phyloP scores from a whole-genome alignment of 2,113 vertebrate species.

The Entosphenus tridentatus region DNA sequence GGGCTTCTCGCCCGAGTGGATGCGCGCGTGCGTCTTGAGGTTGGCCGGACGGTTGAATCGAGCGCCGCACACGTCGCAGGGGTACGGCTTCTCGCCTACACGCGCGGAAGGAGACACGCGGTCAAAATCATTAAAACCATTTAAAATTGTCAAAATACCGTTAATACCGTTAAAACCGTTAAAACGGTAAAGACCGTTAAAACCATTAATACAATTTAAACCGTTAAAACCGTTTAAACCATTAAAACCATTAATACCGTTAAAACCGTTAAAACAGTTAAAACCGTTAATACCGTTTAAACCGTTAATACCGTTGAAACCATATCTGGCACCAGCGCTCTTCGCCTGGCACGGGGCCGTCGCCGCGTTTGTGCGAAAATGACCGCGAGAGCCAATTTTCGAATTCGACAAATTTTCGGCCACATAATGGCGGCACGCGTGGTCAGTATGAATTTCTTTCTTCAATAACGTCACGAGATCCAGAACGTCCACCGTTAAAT shows the following conservation, averaged over 20 bases:
- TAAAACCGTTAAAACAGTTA: not conserved
- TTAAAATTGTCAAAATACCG: fast-evolving
- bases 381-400: no score
- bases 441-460: no score
- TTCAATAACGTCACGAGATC: no score
- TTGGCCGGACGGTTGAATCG: slow-evolving; percentile 95
- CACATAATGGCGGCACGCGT: no score
- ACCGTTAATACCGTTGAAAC: no score
- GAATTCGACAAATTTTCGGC: no score
- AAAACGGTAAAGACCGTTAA: not conserved
- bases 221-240: not conserved
- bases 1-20: slow-evolving; percentile 93
- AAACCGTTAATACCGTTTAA: not conserved
- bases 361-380: no score
- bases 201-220: no score
- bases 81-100: slow-evolving; percentile 76
- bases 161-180: no score
- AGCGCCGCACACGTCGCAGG: slow-evolving; percentile 74
- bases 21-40: slow-evolving; percentile 85
- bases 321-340: no score
- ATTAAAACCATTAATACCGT: fast-evolving
- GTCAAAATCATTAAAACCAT: not conserved
- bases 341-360: no score
- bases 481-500: no score
- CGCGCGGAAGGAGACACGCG: not conserved